Evolutionary conservation across 2,113 vertebrate species (phyloP), one percentile per base, ranked within the genome.

Genomic region (Caloenas nicobarica): DNA sequence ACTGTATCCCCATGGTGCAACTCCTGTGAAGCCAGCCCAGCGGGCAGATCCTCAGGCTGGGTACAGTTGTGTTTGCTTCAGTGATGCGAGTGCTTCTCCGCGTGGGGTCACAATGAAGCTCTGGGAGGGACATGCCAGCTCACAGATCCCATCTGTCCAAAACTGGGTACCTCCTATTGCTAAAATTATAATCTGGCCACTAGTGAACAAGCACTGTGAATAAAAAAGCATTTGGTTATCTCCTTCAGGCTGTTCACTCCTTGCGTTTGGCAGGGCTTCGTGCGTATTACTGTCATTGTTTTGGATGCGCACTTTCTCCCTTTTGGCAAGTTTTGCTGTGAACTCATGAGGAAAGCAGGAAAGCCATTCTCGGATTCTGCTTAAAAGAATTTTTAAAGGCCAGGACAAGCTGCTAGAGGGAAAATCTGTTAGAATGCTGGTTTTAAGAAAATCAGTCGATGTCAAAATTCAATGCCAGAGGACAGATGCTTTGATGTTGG

Each of bases 81-180:
- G 70, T 58, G 46, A 57, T 46, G 50, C 1, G 2, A 91, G 53
- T 34, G n/a, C 66, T 86, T 76, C 91, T 77, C 73, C 0, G 46
- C 73, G 31, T 40, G 86, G 58, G 78, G 77, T 87, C 86, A 94
- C 93, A 92, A 77, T 66, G 81, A 76, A 91, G 57, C 65, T 81
- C 90, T 54, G 50, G 61, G 73, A 81, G 65, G 62, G 61, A 81
- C 21, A 16, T 31, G 62, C 81, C 81, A 70, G 66, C 83, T 95
- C 81, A 72, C 42, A 89, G 54, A 92, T 85, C 70, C 81, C 83
- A 87, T 92, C 83, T 94, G 94, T 86, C 84, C 84, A 78, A 92
- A 89, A 14, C 51, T 0, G 23, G 26, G 60, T 62, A 38, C 88
- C 60, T 95, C 94, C 93, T 82, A 88, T 82, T 66, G 89, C 84